These are phyloP conservation scores for Rhingia campestris DNA, from an alignment of 2,888 invertebrate species.

Conservation along the genomic window DNA sequence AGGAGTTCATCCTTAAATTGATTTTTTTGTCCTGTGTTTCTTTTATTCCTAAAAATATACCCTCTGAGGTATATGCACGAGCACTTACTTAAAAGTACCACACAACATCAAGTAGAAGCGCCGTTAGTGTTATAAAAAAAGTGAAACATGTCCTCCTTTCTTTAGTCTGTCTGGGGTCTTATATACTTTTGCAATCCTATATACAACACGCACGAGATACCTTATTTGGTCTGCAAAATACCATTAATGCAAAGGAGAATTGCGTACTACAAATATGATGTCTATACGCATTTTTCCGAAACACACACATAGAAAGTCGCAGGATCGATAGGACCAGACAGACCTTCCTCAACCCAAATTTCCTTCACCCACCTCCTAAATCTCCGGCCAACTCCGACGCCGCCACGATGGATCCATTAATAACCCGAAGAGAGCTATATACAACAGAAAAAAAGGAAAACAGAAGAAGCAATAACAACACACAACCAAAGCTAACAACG, in stretches of 20 bases:
- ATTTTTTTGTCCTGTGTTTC: background rate
- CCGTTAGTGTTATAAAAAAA: slow-evolving; percentile 10
- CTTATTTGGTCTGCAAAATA: slow-evolving; percentile 28
- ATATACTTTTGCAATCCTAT: background rate
- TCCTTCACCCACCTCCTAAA: slow-evolving; percentile 61
- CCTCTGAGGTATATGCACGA: background rate
- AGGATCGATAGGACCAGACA: slow-evolving; percentile 72
- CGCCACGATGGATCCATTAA: slow-evolving; percentile 48
- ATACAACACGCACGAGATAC: slow-evolving; percentile 14
- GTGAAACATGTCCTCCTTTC: slow-evolving; percentile 36
- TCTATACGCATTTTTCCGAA: slow-evolving; percentile 25
- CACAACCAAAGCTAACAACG: slow-evolving; percentile 14
- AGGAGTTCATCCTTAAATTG: slow-evolving; percentile 14
- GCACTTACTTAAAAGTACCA: slow-evolving; percentile 12
- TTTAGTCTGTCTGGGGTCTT: slow-evolving; percentile 29
- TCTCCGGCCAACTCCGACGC: slow-evolving; percentile 4
- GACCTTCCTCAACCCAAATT: slow-evolving; percentile 74
- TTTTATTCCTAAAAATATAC: background rate
- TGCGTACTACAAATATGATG: slow-evolving; percentile 25
- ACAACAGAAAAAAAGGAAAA: slow-evolving; percentile 20
- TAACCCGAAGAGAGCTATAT: slow-evolving; percentile 46
- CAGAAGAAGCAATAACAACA: slow-evolving; percentile 28
- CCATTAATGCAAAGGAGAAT: slow-evolving; percentile 28
- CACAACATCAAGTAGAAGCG: slow-evolving; percentile 8
- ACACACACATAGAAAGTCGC: slow-evolving; percentile 9